A percentile compares a stretch with the other conserved stretches of the same genome.
phyloP scores from a whole-genome alignment of 2,113 vertebrate species.

The Burhinus bistriatus region DNA sequence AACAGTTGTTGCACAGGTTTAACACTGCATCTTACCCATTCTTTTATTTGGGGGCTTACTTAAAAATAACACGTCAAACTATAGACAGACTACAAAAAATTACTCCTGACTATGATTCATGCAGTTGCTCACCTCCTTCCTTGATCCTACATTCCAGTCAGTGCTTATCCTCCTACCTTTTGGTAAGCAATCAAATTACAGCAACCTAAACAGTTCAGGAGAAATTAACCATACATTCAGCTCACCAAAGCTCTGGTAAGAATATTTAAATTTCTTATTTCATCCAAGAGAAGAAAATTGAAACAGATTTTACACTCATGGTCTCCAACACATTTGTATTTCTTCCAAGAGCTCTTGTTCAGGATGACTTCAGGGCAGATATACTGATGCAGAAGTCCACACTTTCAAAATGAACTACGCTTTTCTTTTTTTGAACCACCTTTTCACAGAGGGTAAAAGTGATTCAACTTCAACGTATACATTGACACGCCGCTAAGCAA shows the following conservation, averaged over 20 bases:
- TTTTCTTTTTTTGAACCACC: not conserved
- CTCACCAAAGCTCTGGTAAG: not conserved
- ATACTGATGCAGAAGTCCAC: not conserved
- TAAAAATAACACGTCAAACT: not conserved
- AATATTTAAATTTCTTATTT: not conserved
- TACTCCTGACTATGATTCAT: not conserved
- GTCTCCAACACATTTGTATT: not conserved
- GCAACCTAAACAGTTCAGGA: not conserved
- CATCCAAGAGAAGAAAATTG: not conserved
- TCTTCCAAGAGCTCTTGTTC: not conserved
- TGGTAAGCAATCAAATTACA: not conserved
- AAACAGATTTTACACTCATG: not conserved
- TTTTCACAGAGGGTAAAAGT: conserved; percentile 10
- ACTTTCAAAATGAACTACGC: not conserved
- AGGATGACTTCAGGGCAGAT: not conserved
- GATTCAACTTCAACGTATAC: not conserved
- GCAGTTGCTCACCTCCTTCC: not conserved
- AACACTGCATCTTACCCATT: not conserved
- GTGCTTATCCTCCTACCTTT: not conserved
- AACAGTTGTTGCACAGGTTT: not conserved
- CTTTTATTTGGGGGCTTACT: not conserved
- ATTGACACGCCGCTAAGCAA: not conserved
- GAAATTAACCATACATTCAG: not conserved
- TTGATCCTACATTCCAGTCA: not conserved
- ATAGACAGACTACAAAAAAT: not conserved